Evolutionary conservation across 2,888 invertebrate species (phyloP), one percentile per base, ranked within the genome.

Genomic region (Heliconius aoede): DNA sequence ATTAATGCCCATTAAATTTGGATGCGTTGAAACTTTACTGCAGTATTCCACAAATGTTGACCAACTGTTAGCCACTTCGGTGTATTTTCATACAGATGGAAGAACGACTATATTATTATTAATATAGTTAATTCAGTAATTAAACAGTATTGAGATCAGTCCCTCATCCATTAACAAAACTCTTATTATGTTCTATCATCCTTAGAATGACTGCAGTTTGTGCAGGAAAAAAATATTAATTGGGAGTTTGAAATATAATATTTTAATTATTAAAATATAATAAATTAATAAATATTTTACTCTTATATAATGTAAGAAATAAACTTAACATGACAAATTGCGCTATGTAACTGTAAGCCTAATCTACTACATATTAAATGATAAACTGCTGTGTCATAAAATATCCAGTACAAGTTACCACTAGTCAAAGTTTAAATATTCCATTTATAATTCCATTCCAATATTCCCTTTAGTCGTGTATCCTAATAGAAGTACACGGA

Each of bases 1-100:
- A 94, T 94, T 92, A 94, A 89, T 90, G 90, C 83, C 87, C 92
- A 92, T 93, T 93, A 91, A 88, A 83, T 89, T 89, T 87, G 88
- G 90, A 91, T 91, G 89, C 90, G 89, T 89, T 87, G 85, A 86
- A 86, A 86, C 84, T 85, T 86, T 88, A 86, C 88, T 89, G 83
- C 82, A 82, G 81, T 82, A 87, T 88, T 88, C 86, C 82, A 83
- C 82, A 85, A 85, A 87, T 86, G 82, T 86, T 88, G 85, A 87
- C 82, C 69, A 81, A 75, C 74, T 74, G 76, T 76, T 60, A 72
- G 64, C 74, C 32, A 64, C 84, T 84, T 82, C 55, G 15, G 83
- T 84, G 80, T 83, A 76, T 80, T 80, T 82, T 85, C 28, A 65
- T 4, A 30, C 28, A 21, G 13, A 26, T 21, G 15, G 24, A 55